Evolutionary conservation across 2,113 vertebrate genomes (phyloP).

Genomic region (Pseudois nayaur): DNA sequence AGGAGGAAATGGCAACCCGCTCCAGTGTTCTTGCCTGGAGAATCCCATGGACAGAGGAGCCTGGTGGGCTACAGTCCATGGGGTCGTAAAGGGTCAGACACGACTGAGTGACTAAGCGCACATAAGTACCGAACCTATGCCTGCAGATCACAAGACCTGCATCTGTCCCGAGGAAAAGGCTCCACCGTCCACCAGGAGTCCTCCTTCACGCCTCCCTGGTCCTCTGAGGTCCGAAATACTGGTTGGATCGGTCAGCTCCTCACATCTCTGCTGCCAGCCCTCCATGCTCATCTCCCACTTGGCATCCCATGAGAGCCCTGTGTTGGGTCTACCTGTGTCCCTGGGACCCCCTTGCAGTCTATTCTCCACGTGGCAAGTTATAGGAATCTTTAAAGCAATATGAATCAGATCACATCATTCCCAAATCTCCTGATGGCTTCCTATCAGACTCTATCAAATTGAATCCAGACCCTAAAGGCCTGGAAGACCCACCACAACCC

Average conservation of each 20-base stretch:
- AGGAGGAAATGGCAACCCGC: not conserved
- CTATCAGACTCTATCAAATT: not conserved
- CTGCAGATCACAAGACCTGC: not conserved
- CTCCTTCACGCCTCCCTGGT: not conserved
- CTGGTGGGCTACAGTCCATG: not conserved
- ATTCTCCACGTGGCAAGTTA: not conserved
- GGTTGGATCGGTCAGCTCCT: not conserved
- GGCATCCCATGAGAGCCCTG: not conserved
- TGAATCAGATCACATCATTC: conserved; percentile 1
- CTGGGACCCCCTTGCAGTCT: not conserved
- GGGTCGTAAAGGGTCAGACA: not conserved
- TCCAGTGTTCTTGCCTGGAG: not conserved
- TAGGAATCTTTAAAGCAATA: not conserved
- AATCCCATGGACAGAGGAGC: not conserved
- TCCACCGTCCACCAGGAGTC: not conserved
- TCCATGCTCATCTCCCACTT: not conserved
- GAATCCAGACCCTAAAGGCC: conserved; percentile 27
- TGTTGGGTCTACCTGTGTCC: not conserved
- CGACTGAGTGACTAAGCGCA: not conserved
- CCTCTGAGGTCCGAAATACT: not conserved
- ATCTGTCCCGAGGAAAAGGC: not conserved
- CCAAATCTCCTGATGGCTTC: conserved; percentile 18
- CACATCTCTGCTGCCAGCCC: not conserved
- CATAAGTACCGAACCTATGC: not conserved
- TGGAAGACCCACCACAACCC: not conserved